Evolutionary conservation across 2,888 invertebrate species (phyloP).

Genomic region (Smittia sp.): DNA sequence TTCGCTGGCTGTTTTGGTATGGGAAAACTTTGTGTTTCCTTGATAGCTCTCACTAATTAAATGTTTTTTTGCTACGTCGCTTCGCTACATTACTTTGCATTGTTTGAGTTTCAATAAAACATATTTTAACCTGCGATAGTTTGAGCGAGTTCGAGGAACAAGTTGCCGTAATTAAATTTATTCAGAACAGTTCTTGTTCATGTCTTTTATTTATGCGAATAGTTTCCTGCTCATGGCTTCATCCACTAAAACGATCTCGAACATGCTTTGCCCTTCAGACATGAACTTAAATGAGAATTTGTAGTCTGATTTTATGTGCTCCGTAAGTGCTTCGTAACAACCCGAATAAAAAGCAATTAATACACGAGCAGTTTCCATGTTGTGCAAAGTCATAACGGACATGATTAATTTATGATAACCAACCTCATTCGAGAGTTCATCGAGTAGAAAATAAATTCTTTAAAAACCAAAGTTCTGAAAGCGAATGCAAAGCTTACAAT

Average conservation of each 20-base stretch:
- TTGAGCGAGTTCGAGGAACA: constrained; percentile 15
- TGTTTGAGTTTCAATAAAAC: constrained; percentile 27
- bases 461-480: too few species aligned
- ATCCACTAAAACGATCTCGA: not conserved
- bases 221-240: not conserved
- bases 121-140: constrained; percentile 8
- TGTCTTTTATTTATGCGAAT: constrained; percentile 28
- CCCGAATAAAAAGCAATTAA: constrained; percentile 5
- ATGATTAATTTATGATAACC: too few species aligned
- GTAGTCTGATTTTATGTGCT: not conserved
- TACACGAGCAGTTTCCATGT: not conserved
- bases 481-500: too few species aligned
- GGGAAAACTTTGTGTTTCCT: constrained; percentile 11
- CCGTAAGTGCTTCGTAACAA: not conserved
- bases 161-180: constrained; percentile 38
- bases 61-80: constrained; percentile 36
- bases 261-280: constrained; percentile 14
- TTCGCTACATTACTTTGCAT: constrained; percentile 10
- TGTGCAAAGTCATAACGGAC: too few species aligned
- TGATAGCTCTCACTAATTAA: constrained; percentile 35
- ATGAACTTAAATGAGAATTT: not conserved
- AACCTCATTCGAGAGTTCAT: too few species aligned
- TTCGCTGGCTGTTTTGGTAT: not conserved
- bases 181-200: constrained; percentile 30
- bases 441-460: too few species aligned